Evolutionary conservation across 2,888 invertebrate genomes (phyloP), one percentile per base, ranked within the genome.

Genomic region (Platycnemis pennipes): DNA sequence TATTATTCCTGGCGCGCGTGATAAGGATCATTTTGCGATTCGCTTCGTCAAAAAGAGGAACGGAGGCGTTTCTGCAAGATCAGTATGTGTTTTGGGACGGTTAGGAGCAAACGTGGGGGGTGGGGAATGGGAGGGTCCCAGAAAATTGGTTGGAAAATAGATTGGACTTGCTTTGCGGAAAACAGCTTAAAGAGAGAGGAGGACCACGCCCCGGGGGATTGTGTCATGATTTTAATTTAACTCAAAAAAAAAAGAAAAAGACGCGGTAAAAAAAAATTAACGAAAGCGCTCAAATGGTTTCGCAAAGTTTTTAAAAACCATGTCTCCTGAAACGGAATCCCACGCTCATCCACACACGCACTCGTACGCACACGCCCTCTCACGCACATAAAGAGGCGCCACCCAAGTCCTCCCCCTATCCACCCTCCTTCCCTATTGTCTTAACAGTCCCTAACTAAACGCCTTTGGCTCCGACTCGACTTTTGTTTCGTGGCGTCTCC

Each of bases 381-480:
- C 37, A 16, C 69, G 13, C 37, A 22, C 89, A 4, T 16, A 8
- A n/a, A 56, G n/a, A 63, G 42, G 42, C 63, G 91, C 42, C 91
- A 37, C 89, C 53, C n/a, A 5, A 16, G 37, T 53, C 26, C 87
- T 8, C 44, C 13, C 42, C 87, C 45, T 2, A 37, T 16, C 11
- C 3, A 16, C 86, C 16, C 45, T 53, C 31, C 89, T 2, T 49
- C n/a, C n/a, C 91, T 69, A 91, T 91, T 91, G 91, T 91, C 91
- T 91, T 44, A 91, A 44, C 89, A 56, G 89, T 53, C 26, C 91
- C 44, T 69, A 91, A 91, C 91, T 89, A 91, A 91, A 91, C 91
- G 63, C 42, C 63, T 91, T 91, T 91, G 91, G 91, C 91, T 53
- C 91, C n/a, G n/a, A n/a, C 37, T 44, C 22, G 45, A 91, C 91